Evolutionary conservation across 1,140 invertebrate species (phyloP), one percentile per base, ranked within the genome.

Genomic region (Telenomus remus): DNA sequence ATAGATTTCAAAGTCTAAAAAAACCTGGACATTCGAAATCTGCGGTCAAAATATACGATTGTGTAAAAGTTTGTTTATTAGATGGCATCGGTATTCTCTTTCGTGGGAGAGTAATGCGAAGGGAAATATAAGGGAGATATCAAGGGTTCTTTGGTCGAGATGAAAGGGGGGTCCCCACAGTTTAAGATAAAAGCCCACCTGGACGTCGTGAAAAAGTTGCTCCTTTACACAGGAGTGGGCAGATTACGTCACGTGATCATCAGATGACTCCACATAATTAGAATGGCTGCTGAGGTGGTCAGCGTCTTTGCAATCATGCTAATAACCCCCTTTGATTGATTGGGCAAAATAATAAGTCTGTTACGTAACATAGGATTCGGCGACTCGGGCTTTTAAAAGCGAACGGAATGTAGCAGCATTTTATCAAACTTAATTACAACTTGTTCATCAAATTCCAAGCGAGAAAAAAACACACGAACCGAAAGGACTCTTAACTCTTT

Each of bases 1-100:
- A n/a, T n/a, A n/a, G n/a, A n/a, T n/a, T n/a, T n/a, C n/a, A n/a
- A n/a, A n/a, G n/a, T n/a, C n/a, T n/a, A n/a, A n/a, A n/a, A n/a
- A n/a, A n/a, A n/a, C n/a, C n/a, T n/a, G n/a, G 8, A 35, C 34
- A 35, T 10, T 35, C 10, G 9, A 11, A n/a, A 9, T 39, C 9
- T 39, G 1, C 8, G n/a, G n/a, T n/a, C n/a, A 39, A 39, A 39
- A 39, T 39, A 9, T 27, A 6, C 2, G 37, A 39, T 9, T 39
- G 3, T n/a, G 37, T 35, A 77, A 66, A 61, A 79, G 68, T 80
- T 82, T 84, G 81, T 81, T 80, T 80, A 81, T 80, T 79, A 81
- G 81, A 81, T 80, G n/a, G 60, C 70, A 57, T 59, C 51, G 51
- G 27, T 35, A 59, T 64, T 69, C 44, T 60, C 53, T 71, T 13